phyloP scores from a whole-genome alignment of 2,113 vertebrate species.

The Electrona antarctica region DNA sequence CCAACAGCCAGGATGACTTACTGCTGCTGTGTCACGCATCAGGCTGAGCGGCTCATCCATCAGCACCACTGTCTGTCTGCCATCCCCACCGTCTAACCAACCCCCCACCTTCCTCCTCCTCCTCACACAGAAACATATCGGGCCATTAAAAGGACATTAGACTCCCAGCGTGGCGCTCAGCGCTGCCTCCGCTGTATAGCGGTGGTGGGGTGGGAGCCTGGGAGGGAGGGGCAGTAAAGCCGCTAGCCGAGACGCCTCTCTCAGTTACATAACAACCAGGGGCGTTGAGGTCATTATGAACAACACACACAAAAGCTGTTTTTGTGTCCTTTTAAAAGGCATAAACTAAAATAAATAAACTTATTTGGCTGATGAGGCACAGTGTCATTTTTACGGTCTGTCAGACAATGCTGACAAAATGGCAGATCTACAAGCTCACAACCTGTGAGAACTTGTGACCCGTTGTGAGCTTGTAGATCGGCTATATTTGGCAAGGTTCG shows the following conservation, averaged over 20 bases:
- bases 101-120: neutral
- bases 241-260: neutral
- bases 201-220: neutral
- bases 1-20: constrained; percentile 40
- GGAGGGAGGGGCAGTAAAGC: neutral
- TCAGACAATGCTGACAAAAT: too few relatives aligned
- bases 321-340: too few relatives aligned
- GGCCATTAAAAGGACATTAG: constrained; percentile 75
- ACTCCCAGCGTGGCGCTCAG: constrained; percentile 59
- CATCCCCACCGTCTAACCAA: constrained; percentile 13
- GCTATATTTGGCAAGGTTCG: too few relatives aligned
- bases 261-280: neutral
- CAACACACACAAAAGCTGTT: too few relatives aligned
- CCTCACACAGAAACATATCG: constrained; percentile 46
- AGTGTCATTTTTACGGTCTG: too few relatives aligned
- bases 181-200: neutral
- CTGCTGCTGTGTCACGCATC: constrained; percentile 56
- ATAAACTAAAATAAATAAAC: too few relatives aligned
- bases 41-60: constrained; percentile 63
- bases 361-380: too few relatives aligned
- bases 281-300: too few relatives aligned
- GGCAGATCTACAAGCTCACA: too few relatives aligned
- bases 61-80: constrained; percentile 32
- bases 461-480: too few relatives aligned
- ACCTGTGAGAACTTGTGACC: too few relatives aligned